Percentiles rank a stretch among this genome's conserved stretches.
These are phyloP conservation scores for Corythaeola cristata DNA, from an alignment of 2,113 vertebrate genomes.

Conservation along the genomic window DNA sequence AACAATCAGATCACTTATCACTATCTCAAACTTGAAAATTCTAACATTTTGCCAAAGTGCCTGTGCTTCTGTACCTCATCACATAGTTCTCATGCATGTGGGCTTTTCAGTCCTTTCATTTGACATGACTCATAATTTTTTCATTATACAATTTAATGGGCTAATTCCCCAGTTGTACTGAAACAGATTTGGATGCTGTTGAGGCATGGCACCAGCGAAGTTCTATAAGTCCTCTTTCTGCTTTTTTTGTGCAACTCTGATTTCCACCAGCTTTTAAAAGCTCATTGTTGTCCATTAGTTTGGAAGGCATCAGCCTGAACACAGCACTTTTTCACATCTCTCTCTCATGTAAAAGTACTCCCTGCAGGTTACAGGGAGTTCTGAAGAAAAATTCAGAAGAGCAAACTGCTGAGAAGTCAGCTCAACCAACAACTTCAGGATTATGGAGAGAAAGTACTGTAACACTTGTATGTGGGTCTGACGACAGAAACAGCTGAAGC, in stretches of 20 bases:
- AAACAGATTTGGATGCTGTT: not conserved
- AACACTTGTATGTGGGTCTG: not conserved
- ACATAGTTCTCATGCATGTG: fast-evolving
- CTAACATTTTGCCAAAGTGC: not conserved
- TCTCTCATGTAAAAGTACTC: not conserved
- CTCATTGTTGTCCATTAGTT: not conserved
- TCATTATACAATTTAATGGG: not conserved
- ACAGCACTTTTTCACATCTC: not conserved
- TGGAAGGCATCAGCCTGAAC: not conserved
- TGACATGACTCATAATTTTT: not conserved
- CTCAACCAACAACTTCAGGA: not conserved
- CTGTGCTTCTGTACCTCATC: not conserved
- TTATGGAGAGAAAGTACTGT: not conserved
- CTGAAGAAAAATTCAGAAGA: not conserved
- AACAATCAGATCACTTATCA: not conserved
- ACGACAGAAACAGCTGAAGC: not conserved
- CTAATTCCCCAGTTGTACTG: not conserved
- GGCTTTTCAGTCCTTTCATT: not conserved
- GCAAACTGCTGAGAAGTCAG: not conserved
- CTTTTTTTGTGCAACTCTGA: not conserved
- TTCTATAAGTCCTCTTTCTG: not conserved
- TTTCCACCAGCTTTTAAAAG: not conserved
- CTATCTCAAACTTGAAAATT: not conserved
- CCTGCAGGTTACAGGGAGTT: not conserved
- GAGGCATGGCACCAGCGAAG: not conserved